Percentiles rank a stretch among this genome's conserved stretches.
phyloP scores from a whole-genome alignment of 2,113 vertebrate genomes.

The Ibidorhyncha struthersii region DNA sequence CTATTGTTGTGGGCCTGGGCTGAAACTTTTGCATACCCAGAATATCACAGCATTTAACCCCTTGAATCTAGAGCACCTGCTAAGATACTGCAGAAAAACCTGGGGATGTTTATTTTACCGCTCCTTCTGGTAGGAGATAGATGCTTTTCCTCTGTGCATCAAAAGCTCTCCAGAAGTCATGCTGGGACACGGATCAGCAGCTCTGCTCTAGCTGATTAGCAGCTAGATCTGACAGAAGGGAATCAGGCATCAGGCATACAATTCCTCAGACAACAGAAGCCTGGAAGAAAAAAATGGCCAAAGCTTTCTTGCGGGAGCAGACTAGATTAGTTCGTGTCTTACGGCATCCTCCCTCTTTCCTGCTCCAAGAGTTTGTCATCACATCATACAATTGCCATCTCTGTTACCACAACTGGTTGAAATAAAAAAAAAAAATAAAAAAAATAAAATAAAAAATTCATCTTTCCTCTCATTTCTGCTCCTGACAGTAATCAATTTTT shows the following conservation, averaged over 20 bases:
- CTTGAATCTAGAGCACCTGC: neutral
- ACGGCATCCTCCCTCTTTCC: neutral
- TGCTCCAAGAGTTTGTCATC: neutral
- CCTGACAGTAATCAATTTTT: fast-evolving
- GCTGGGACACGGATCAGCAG: neutral
- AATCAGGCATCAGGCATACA: neutral
- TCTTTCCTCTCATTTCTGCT: neutral
- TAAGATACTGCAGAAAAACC: neutral
- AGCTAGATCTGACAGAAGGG: neutral
- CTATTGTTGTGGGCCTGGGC: too few species aligned
- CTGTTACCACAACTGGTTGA: neutral
- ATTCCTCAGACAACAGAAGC: neutral
- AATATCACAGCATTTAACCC: neutral
- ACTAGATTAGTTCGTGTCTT: neutral
- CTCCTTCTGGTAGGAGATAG: neutral
- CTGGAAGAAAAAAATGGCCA: neutral
- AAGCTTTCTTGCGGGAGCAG: neutral
- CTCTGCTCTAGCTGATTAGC: neutral
- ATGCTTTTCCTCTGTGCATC: neutral
- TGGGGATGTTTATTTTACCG: neutral
- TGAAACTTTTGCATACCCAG: neutral
- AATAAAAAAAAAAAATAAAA: neutral
- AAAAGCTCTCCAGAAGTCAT: neutral
- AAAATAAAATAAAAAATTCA: neutral
- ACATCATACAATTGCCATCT: neutral